These are phyloP conservation scores for Climacteris rufus DNA, from an alignment of 2,113 vertebrate species.

Conservation along the genomic window DNA sequence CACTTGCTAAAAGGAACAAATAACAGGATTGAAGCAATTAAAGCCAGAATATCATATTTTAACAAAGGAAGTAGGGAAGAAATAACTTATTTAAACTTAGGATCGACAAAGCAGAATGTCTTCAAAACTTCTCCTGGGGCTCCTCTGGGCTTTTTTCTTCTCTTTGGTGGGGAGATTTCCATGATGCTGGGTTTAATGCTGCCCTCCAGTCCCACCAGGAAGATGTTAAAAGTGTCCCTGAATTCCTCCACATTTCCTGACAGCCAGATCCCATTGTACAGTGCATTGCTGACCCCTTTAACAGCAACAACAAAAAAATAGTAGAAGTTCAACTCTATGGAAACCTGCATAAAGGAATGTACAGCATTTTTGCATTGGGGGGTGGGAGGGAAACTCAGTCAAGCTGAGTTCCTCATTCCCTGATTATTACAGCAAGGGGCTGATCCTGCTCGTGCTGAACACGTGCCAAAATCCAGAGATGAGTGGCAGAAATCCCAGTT, in stretches of 20 bases:
- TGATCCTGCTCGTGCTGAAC: conserved; percentile 17
- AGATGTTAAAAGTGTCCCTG: conserved; percentile 48
- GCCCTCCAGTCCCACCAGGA: conserved; percentile 4
- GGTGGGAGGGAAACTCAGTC: conserved; percentile 3
- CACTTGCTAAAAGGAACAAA: conserved; percentile 54
- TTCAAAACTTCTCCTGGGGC: neutral
- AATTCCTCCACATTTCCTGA: conserved; percentile 60
- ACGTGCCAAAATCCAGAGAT: neutral
- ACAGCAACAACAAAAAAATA: conserved; percentile 41
- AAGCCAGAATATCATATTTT: conserved; percentile 57
- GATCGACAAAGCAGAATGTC: neutral
- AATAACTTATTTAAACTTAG: conserved; percentile 30
- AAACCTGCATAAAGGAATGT: conserved; percentile 72
- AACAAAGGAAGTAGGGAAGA: neutral
- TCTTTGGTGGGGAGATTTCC: conserved; percentile 2
- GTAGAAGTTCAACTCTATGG: conserved; percentile 69
- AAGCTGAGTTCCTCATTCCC: conserved; percentile 27
- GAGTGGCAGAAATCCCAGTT: neutral
- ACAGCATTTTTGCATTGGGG: conserved; percentile 64
- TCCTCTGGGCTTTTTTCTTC: neutral
- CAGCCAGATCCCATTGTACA: conserved; percentile 46
- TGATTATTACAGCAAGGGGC: conserved; percentile 10
- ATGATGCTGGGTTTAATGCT: neutral
- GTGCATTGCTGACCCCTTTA: conserved; percentile 68
- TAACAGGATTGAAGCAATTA: conserved; percentile 70